Percentiles rank a stretch among this genome's conserved stretches.
These are phyloP conservation scores for Panagrolaimus sp. DNA, from an alignment of 1,140 invertebrate genomes.

Conservation along the genomic window DNA sequence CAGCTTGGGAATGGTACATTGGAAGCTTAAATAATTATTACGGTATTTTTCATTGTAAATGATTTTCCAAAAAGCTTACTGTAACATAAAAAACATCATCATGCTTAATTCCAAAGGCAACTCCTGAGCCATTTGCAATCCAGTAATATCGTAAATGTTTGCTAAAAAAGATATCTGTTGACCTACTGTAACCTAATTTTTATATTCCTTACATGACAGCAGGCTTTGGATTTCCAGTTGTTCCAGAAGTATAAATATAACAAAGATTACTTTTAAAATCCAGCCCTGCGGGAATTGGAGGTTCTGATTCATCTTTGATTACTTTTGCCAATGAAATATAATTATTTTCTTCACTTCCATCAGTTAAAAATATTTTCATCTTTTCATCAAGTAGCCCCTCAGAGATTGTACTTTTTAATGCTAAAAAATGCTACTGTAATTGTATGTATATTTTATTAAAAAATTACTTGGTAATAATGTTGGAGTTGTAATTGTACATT, in stretches of 20 bases:
- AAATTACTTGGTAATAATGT: constrained; percentile 27
- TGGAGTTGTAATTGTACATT: constrained; percentile 35
- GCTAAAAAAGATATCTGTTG: background rate
- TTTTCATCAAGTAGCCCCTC: constrained; percentile 3
- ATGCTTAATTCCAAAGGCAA: constrained; percentile 31
- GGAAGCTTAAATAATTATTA: constrained; percentile 67
- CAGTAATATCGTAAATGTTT: constrained; percentile 51
- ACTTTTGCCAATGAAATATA: background rate
- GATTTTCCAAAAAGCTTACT: too few species aligned
- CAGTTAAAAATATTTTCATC: background rate
- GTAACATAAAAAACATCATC: constrained; percentile 25
- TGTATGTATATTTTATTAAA: background rate
- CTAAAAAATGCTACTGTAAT: constrained; percentile 25
- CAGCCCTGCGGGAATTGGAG: constrained; percentile 23
- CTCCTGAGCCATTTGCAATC: constrained; percentile 23
- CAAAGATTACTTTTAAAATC: constrained; percentile 59
- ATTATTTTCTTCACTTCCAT: background rate
- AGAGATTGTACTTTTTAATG: constrained; percentile 16
- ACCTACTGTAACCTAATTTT: too few species aligned
- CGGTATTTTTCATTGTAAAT: too few species aligned
- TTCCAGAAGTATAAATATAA: constrained; percentile 60
- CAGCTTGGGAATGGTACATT: constrained; percentile 88
- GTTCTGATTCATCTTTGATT: constrained; percentile 29
- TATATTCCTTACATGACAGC: constrained; percentile 47
- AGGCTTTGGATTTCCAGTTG: constrained; percentile 60